Conservation (phyloP, 2,888 invertebrate genomes). For the Epicampocera succincta region DNA sequence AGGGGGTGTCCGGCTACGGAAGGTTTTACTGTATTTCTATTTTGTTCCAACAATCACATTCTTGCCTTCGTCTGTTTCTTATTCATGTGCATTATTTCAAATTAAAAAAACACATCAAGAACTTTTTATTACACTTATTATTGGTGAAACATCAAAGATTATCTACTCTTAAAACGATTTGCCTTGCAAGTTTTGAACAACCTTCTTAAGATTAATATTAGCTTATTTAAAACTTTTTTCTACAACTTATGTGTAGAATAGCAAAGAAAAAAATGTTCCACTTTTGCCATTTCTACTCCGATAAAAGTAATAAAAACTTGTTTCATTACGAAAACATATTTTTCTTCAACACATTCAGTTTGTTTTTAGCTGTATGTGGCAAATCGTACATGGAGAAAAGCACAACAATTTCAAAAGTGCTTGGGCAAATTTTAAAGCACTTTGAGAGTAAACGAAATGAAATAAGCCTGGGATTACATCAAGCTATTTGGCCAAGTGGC, state of each 20-base stretch:
- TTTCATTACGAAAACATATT: not conserved
- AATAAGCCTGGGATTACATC: slow-evolving; percentile 31
- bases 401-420: not conserved
- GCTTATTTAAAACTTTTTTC: slow-evolving; percentile 4
- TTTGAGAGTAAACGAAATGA: slow-evolving; percentile 5
- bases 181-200: not conserved
- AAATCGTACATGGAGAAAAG: slow-evolving; percentile 18
- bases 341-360: too few species aligned
- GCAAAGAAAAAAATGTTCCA: slow-evolving; percentile 3
- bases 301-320: slow-evolving; percentile 24
- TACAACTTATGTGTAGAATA: not conserved
- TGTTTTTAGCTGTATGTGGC: too few species aligned
- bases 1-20: too few species aligned
- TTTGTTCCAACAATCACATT: not conserved
- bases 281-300: not conserved
- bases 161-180: slow-evolving; percentile 13
- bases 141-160: slow-evolving; percentile 4
- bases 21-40: too few species aligned
- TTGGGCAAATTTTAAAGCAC: slow-evolving; percentile 14
- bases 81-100: too few species aligned
- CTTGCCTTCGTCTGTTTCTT: not conserved
- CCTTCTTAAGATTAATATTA: slow-evolving; percentile 11
- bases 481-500: slow-evolving; percentile 27
- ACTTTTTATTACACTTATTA: slow-evolving; percentile 11
- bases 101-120: not conserved